Evolutionary conservation across 2,797 vertebrate species (phyloP).

Genomic region (Lemur catta): DNA sequence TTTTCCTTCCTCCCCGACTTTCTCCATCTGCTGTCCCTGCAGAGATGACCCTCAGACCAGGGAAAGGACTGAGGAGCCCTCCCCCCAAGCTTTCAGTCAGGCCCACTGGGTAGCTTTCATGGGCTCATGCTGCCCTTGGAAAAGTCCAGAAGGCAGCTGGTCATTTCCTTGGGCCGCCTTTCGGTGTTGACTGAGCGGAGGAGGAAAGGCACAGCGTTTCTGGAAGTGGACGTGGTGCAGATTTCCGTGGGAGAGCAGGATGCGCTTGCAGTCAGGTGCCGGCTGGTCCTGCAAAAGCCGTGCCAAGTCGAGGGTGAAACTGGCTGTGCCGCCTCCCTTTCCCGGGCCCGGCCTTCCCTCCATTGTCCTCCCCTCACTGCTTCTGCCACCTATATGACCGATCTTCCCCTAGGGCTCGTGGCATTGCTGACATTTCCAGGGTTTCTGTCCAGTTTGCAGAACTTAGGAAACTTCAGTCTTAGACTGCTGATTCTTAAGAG

Average conservation of each 20-base stretch:
- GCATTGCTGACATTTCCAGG: not conserved
- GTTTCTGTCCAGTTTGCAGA: not conserved
- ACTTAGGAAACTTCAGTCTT: not conserved
- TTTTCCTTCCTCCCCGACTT: not conserved
- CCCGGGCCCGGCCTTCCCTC: not conserved
- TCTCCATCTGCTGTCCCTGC: not conserved
- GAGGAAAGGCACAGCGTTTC: not conserved
- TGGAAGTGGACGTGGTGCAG: not conserved
- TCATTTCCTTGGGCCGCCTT: not conserved
- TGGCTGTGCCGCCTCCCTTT: not conserved
- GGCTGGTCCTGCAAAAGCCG: not conserved
- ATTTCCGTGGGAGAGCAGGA: not conserved
- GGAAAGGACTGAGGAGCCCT: not conserved
- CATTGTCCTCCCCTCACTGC: not conserved
- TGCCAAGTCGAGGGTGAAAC: not conserved
- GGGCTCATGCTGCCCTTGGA: not conserved
- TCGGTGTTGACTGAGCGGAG: not conserved
- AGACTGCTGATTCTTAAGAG: not conserved
- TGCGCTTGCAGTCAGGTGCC: not conserved
- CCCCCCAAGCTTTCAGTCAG: not conserved
- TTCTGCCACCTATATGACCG: not conserved
- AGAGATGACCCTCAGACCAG: not conserved
- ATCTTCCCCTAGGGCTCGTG: not conserved
- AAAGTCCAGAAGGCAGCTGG: not conserved
- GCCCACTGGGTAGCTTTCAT: fast-evolving